A percentile compares a stretch with the other conserved stretches of the same genome.
Evolutionary conservation across 2,797 vertebrate species (phyloP).

Genomic region (Monodelphis domestica): DNA sequence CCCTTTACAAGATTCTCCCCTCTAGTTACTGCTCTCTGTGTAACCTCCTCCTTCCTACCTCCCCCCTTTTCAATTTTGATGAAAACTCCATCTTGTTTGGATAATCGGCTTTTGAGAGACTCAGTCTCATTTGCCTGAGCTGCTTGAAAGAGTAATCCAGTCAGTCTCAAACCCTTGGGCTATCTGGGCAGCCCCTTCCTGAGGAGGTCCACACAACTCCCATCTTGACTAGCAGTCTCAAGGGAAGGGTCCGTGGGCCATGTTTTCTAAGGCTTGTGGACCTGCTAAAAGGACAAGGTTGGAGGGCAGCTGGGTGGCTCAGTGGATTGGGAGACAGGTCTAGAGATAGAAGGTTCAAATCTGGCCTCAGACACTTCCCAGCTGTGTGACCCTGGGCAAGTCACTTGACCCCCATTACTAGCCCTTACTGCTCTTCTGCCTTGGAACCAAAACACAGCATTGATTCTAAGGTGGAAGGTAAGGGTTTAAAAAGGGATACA

Average conservation of each 20-base stretch:
- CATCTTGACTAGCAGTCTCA: not conserved
- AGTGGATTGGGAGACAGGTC: no score
- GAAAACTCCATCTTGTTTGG: slow-evolving; percentile 49
- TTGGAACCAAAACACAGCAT: no score
- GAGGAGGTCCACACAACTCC: not conserved
- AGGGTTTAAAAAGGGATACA: not conserved
- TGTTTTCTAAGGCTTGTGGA: not conserved
- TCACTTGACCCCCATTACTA: no score
- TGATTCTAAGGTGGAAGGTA: no score
- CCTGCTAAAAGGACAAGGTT: not conserved
- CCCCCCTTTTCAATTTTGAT: slow-evolving; percentile 11
- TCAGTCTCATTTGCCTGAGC: slow-evolving; percentile 9
- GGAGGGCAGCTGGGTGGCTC: no score
- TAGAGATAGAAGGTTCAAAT: no score
- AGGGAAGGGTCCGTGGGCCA: not conserved
- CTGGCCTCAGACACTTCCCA: no score
- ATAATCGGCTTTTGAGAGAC: slow-evolving; percentile 45
- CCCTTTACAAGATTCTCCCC: slow-evolving; percentile 68
- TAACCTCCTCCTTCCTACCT: not conserved
- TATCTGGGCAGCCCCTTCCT: not conserved
- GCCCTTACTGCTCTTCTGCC: no score
- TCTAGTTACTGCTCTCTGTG: slow-evolving; percentile 23
- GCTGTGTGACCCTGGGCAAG: no score
- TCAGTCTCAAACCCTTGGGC: not conserved
- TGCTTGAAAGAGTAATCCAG: not conserved